Conservation (phyloP, 2,797 vertebrate genomes). For the Orestias chungarensis region DNA sequence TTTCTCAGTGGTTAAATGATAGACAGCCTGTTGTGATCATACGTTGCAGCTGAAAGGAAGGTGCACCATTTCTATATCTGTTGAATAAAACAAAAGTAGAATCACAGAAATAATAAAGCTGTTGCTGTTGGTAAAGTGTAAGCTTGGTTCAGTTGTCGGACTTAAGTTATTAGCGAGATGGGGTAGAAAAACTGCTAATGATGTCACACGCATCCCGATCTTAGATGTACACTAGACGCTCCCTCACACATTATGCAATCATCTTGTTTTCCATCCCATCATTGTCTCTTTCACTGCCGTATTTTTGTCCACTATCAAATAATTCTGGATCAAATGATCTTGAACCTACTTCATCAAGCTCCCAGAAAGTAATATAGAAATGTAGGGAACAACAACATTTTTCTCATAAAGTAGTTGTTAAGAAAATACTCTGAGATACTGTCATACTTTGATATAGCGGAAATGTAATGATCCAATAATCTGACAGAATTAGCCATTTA, state of each 20-base stretch:
- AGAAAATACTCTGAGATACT: background rate
- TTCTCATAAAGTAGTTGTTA: background rate
- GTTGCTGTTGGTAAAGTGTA: background rate
- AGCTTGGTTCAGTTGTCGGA: background rate
- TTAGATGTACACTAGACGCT: background rate
- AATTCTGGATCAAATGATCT: background rate
- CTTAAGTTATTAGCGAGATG: background rate
- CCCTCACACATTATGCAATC: background rate
- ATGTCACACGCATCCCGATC: background rate
- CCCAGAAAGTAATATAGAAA: background rate
- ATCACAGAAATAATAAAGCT: background rate
- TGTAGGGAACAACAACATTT: background rate
- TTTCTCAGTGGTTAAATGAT: slow-evolving; percentile 17
- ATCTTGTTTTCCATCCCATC: background rate
- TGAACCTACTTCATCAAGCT: background rate
- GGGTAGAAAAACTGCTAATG: background rate
- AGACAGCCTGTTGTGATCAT: slow-evolving; percentile 4
- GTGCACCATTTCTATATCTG: background rate
- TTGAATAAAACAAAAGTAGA: background rate
- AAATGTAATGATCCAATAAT: background rate
- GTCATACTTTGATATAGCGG: no score
- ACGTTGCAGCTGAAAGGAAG: slow-evolving; percentile 11
- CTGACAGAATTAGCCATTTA: background rate
- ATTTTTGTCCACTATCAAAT: background rate
- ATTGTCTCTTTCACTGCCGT: background rate